Percentiles rank a stretch among this genome's conserved stretches.
Evolutionary conservation across 2,888 invertebrate genomes (phyloP).

Genomic region (Agrotis segetum): DNA sequence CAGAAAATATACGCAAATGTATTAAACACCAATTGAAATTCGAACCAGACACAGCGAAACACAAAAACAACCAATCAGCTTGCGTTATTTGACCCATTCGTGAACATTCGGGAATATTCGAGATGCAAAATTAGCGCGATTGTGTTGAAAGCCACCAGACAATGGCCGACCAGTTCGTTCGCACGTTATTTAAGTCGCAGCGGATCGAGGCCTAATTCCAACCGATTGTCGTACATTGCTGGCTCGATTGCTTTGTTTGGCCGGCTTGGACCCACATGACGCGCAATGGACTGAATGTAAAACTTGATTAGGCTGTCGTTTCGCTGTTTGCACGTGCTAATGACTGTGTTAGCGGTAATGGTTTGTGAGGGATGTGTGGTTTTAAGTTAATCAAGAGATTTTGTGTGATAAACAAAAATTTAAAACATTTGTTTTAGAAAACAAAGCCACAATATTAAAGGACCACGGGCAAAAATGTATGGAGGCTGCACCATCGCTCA

Average conservation of each 20-base stretch:
- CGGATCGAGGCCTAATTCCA: slow-evolving; percentile 54
- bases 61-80: slow-evolving; percentile 46
- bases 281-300: slow-evolving; percentile 45
- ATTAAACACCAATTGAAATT: slow-evolving; percentile 31
- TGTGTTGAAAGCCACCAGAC: slow-evolving; percentile 47
- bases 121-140: slow-evolving; percentile 49
- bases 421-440: not conserved
- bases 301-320: slow-evolving; percentile 56
- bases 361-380: slow-evolving; percentile 9
- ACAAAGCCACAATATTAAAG: too few relatives aligned
- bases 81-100: slow-evolving; percentile 36
- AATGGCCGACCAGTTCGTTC: slow-evolving; percentile 47
- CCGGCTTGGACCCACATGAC: slow-evolving; percentile 32
- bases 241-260: slow-evolving; percentile 55
- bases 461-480: too few relatives aligned
- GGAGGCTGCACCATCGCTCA: too few relatives aligned
- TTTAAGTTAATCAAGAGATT: slow-evolving; percentile 14
- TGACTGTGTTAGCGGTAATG: slow-evolving; percentile 30
- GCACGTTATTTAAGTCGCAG: slow-evolving; percentile 58
- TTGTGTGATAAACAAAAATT: not conserved
- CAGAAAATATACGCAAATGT: not conserved
- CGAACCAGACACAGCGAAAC: slow-evolving; percentile 3
- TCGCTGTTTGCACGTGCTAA: slow-evolving; percentile 39
- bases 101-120: slow-evolving; percentile 14
- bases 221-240: slow-evolving; percentile 47